A percentile compares a stretch with the other conserved stretches of the same genome.
Evolutionary conservation across 2,888 invertebrate genomes (phyloP).

Genomic region (Pristionchus entomophagus): DNA sequence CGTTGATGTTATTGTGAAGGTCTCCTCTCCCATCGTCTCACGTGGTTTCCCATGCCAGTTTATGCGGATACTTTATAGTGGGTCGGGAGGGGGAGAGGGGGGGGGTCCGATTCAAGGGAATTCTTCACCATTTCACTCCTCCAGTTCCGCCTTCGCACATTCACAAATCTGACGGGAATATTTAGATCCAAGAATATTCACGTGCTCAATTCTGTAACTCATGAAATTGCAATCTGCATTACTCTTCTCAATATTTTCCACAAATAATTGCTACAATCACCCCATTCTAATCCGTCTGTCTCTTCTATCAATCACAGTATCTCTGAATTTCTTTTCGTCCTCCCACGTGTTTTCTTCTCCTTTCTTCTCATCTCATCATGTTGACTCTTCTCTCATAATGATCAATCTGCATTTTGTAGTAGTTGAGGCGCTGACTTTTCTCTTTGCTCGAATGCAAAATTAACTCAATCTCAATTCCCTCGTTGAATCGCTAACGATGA

Average conservation of each 20-base stretch:
- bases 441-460: conserved; percentile 11
- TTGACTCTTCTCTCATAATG: background rate
- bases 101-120: background rate
- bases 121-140: no score
- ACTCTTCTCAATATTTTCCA: background rate
- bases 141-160: conserved; percentile 34
- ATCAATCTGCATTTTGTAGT: background rate
- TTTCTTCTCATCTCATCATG: background rate
- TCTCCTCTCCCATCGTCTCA: background rate
- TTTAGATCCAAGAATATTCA: background rate
- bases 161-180: background rate
- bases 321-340: no score
- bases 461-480: conserved; percentile 26
- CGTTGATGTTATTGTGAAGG: no score
- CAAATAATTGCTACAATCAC: background rate
- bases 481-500: conserved; percentile 28
- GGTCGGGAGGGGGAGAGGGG: background rate
- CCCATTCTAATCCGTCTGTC: no score
- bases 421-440: background rate
- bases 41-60: background rate
- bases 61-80: conserved; percentile 9
- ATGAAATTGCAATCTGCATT: background rate
- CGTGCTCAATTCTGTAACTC: background rate
- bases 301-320: no score
- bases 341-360: no score